A percentile compares a stretch with the other conserved stretches of the same genome.
Evolutionary conservation across 2,888 invertebrate species (phyloP).

Genomic region (Tuberolachnus salignus): DNA sequence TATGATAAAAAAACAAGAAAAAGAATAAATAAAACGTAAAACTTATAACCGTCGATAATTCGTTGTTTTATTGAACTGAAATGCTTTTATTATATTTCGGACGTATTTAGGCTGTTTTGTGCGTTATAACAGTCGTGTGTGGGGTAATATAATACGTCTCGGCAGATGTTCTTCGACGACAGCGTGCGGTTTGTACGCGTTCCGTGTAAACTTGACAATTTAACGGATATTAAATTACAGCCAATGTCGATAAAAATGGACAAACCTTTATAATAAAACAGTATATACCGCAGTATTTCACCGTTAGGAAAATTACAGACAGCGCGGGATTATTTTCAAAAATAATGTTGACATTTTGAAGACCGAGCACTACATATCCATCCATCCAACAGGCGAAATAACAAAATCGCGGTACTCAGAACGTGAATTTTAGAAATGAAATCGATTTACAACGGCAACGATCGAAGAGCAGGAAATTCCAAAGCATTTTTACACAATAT

Average conservation of each 20-base stretch:
- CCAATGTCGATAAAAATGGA: not conserved
- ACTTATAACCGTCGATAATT: not conserved
- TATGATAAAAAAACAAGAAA: not conserved
- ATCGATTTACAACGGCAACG: too few species aligned
- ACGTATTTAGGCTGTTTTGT: too few species aligned
- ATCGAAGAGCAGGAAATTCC: too few species aligned
- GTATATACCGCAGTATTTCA: not conserved
- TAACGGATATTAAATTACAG: constrained; percentile 13
- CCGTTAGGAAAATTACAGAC: too few species aligned
- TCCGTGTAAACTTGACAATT: not conserved
- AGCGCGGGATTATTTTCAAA: too few species aligned
- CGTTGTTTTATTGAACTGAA: not conserved
- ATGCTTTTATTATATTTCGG: not conserved
- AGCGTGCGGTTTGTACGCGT: not conserved
- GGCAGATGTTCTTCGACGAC: not conserved
- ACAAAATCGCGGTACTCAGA: too few species aligned
- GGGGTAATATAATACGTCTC: constrained; percentile 13
- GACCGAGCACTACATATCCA: too few species aligned
- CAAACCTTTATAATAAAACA: not conserved
- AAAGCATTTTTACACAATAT: too few species aligned
- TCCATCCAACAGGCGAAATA: too few species aligned
- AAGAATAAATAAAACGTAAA: too few species aligned
- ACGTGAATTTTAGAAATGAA: too few species aligned
- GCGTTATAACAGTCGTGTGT: not conserved
- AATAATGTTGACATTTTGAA: too few species aligned